These are phyloP conservation scores for Athrips mouffetella DNA, from an alignment of 2,888 invertebrate species.

Conservation along the genomic window DNA sequence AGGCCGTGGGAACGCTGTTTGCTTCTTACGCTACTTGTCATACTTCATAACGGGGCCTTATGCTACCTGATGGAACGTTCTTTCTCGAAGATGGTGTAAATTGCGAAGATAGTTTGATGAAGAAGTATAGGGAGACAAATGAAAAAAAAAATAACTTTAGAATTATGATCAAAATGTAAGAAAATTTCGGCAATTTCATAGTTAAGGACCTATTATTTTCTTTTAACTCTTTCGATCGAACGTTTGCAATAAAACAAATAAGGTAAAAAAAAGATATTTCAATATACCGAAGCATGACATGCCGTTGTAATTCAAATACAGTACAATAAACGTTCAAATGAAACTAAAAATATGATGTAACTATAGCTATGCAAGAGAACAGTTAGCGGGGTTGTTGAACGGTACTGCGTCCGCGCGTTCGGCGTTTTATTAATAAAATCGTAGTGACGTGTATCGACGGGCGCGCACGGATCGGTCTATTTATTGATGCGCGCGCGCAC, in stretches of 20 bases:
- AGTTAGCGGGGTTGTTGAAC: constrained; percentile 50
- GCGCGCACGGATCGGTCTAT: constrained; percentile 62
- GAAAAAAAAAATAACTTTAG: no score
- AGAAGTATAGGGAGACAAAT: no score
- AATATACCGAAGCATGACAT: no score
- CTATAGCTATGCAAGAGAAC: constrained; percentile 29
- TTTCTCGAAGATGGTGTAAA: constrained; percentile 3
- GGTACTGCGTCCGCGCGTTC: constrained; percentile 53
- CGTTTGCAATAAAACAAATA: no score
- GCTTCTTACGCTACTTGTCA: constrained; percentile 37
- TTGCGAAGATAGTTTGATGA: not conserved
- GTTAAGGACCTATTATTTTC: no score
- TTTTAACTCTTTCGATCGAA: no score
- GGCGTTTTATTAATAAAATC: constrained; percentile 74
- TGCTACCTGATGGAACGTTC: constrained; percentile 32
- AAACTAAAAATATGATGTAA: constrained; percentile 43
- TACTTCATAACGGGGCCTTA: constrained; percentile 52
- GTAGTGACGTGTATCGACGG: constrained; percentile 69
- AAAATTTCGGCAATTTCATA: no score
- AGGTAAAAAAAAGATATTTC: no score
- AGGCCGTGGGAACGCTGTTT: constrained; percentile 63
- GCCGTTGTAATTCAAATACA: no score
- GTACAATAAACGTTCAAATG: constrained; percentile 29
- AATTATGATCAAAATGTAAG: no score
- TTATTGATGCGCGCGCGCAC: constrained; percentile 66